Percentiles rank a stretch among this genome's conserved stretches.
phyloP scores from a whole-genome alignment of 2,888 invertebrate genomes.

The Campoletis raptor region DNA sequence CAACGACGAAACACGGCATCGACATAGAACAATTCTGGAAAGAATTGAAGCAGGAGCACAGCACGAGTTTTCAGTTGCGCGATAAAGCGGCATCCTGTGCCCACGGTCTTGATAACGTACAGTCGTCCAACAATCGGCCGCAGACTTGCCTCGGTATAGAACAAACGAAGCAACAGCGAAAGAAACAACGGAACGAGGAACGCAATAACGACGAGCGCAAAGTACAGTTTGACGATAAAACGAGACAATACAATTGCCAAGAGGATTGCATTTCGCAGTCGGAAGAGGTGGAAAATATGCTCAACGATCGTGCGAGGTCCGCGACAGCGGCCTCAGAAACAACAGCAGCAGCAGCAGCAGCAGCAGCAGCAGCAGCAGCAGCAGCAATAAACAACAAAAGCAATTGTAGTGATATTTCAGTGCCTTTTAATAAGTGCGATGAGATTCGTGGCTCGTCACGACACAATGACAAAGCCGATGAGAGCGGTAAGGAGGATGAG shows the following conservation, averaged over 20 bases:
- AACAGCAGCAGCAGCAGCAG: slow-evolving; percentile 38
- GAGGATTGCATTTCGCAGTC: neutral
- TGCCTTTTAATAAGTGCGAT: slow-evolving; percentile 69
- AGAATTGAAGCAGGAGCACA: slow-evolving; percentile 88
- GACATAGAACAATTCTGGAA: slow-evolving; percentile 92
- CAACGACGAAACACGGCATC: slow-evolving; percentile 88
- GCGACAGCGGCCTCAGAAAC: slow-evolving; percentile 72
- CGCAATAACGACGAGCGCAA: slow-evolving; percentile 65
- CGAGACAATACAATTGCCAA: slow-evolving; percentile 62
- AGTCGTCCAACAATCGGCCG: slow-evolving; percentile 86
- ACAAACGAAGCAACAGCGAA: slow-evolving; percentile 74
- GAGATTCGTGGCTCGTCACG: slow-evolving; percentile 40
- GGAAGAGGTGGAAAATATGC: slow-evolving; percentile 50
- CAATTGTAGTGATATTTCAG: slow-evolving; percentile 66
- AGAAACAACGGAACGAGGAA: slow-evolving; percentile 73
- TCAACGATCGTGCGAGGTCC: slow-evolving; percentile 68
- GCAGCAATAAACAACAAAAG: slow-evolving; percentile 52
- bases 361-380: slow-evolving; percentile 40
- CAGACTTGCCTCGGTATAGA: slow-evolving; percentile 88
- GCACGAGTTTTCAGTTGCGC: slow-evolving; percentile 87
- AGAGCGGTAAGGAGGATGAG: neutral
- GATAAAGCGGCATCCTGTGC: slow-evolving; percentile 93
- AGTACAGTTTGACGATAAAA: slow-evolving; percentile 80
- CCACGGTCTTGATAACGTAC: slow-evolving; percentile 89
- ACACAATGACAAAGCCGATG: slow-evolving; percentile 24